Conservation (phyloP, 2,113 vertebrate genomes). For the Gorilla gorilla region DNA sequence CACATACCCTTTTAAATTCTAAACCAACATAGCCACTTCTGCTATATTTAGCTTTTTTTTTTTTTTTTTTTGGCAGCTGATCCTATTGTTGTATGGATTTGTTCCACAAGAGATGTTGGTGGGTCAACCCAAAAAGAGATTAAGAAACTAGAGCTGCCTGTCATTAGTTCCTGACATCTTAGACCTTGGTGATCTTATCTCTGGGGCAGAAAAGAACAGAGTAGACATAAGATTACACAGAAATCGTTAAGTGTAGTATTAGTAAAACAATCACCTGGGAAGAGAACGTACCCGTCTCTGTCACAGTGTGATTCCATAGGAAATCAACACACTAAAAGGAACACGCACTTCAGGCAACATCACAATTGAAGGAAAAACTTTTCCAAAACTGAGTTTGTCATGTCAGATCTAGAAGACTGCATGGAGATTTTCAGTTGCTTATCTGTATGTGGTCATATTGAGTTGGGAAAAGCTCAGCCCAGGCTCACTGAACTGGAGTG, state of each 20-base stretch:
- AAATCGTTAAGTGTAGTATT: neutral
- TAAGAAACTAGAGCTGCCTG: slow-evolving; percentile 37
- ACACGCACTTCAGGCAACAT: neutral
- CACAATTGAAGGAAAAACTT: neutral
- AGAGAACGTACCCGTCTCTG: neutral
- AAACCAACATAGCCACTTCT: neutral
- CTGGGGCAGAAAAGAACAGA: neutral
- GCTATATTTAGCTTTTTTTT: slow-evolving; percentile 35
- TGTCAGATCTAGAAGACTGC: neutral
- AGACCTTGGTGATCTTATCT: slow-evolving; percentile 5
- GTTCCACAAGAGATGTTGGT: neutral
- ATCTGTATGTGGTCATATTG: neutral
- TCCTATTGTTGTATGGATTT: neutral
- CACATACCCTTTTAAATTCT: neutral
- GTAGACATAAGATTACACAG: neutral
- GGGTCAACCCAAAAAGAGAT: slow-evolving; percentile 21
- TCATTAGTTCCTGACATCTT: neutral
- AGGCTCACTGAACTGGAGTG: neutral
- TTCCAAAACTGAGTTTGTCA: neutral
- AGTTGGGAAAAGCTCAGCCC: neutral
- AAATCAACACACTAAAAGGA: neutral
- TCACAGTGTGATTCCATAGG: neutral
- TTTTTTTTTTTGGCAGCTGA: neutral
- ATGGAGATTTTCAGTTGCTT: neutral
- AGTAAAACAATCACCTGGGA: neutral